Conservation (phyloP, 2,797 vertebrate genomes). For the Coregonus sp. region DNA sequence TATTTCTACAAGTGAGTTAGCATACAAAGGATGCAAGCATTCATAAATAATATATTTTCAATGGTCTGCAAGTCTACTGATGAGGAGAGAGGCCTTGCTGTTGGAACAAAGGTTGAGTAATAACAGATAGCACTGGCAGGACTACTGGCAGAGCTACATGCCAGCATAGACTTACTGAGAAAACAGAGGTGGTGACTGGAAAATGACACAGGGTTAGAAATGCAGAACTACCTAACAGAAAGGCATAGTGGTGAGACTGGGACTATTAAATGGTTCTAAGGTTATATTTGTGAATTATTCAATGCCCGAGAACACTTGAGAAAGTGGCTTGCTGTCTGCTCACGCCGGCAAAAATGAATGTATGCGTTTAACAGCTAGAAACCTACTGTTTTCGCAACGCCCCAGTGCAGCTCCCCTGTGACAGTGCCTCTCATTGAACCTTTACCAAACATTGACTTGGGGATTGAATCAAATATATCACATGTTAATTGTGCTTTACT, state of each 20-base stretch:
- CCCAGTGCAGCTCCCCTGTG: too few relatives aligned
- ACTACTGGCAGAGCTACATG: not conserved
- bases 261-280: too few relatives aligned
- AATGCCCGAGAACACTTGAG: not conserved
- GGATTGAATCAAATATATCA: too few relatives aligned
- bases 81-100: not conserved
- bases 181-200: constrained; percentile 6
- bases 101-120: constrained; percentile 8
- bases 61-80: not conserved
- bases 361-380: not conserved
- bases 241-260: not conserved
- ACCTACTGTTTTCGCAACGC: not conserved
- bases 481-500: too few relatives aligned
- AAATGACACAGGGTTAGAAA: not conserved
- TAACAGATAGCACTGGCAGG: not conserved
- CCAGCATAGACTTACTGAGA: not conserved
- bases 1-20: not conserved
- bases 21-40: constrained; percentile 8
- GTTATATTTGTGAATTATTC: not conserved
- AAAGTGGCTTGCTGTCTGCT: not conserved
- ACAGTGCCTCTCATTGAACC: not conserved
- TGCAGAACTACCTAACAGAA: not conserved
- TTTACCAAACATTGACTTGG: not conserved
- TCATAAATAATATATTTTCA: not conserved
- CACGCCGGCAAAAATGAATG: not conserved